Evolutionary conservation across 2,113 vertebrate species (phyloP), one percentile per base, ranked within the genome.

Genomic region (Boleophthalmus pectinirostris): DNA sequence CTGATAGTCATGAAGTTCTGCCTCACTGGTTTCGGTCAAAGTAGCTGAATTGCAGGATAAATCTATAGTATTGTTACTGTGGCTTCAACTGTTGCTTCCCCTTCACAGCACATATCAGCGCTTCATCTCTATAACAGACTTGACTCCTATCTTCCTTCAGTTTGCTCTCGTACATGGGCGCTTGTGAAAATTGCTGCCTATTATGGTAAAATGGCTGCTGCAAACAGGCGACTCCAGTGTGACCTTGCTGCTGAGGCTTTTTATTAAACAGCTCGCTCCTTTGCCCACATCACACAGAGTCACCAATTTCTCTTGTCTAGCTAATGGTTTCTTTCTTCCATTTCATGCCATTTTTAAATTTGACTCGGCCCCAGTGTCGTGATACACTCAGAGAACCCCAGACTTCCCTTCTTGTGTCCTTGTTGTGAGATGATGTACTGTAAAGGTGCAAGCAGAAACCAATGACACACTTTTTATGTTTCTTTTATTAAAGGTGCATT

Each of bases 371-470:
- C 70, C 68, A 69, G 38, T 75, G 77, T 87, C 74, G 71, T 76
- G 82, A 83, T 84, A 54, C 69, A 70, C 68, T n/a, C 83, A 73
- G 88, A 80, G 84, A 87, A 57, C 82, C 68, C 78, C 79, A 66
- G 75, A 76, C 82, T 75, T 89, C 81, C 75, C 66, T 29, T 2
- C 29, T 29, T 29, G 29, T 29, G 29, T 29, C 29, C 29, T 29
- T 2, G 29, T 29, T 29, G 29, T 29, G 29, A n/a, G n/a, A 2
- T 29, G 29, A 29, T 29, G 29, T 29, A 29, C 29, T 29, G 29
- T 29, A 29, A 29, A 29, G 4, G 29, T 29, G 29, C 29, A 29
- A 4, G 29, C 29, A 29, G 29, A 29, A 29, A 29, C 29, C 29
- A 29, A 29, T 29, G 29, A 2, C 29, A 29, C 29, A 29, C 29